Conservation (phyloP, 92 coral and sea anemone genomes). For the Galaxea fascicularis region DNA sequence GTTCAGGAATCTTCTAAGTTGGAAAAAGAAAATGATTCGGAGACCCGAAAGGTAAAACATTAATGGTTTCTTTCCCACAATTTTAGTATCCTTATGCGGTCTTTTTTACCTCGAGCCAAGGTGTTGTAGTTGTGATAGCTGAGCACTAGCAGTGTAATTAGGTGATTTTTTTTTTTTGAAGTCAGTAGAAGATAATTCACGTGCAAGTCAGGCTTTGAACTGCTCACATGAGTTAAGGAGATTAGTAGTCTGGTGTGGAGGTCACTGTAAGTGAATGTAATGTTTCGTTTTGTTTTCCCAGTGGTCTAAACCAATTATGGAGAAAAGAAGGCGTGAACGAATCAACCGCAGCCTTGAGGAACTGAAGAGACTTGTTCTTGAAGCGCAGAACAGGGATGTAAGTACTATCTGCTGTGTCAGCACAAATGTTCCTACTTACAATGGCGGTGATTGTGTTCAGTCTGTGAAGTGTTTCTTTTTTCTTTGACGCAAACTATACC, state of each 20-base stretch:
- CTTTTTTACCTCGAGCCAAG: not conserved
- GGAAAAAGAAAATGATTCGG: conserved; percentile 57
- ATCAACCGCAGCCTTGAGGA: conserved; percentile 91
- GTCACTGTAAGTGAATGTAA: not conserved
- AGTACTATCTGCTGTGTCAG: conserved; percentile 64
- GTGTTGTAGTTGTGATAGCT: not conserved
- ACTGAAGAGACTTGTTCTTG: conserved; percentile 83
- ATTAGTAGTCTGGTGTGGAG: not conserved
- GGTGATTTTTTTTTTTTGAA: no score
- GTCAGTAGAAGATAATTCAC: not conserved
- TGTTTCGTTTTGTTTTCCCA: conserved; percentile 24
- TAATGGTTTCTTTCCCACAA: not conserved
- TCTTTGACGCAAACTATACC: not conserved
- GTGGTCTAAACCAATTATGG: conserved; percentile 99
- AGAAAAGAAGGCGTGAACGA: conserved; percentile 92
- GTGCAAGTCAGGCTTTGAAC: not conserved
- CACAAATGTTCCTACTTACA: not conserved
- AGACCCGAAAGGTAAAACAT: conserved; percentile 67
- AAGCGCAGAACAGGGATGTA: conserved; percentile 93
- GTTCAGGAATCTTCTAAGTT: conserved; percentile 67
- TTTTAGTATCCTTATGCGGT: no score
- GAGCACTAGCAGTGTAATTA: no score
- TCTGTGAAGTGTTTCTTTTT: not conserved
- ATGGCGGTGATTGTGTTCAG: not conserved
- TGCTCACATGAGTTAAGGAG: not conserved